Evolutionary conservation across 2,888 invertebrate species (phyloP).

Genomic region (Drosophila emarginata): DNA sequence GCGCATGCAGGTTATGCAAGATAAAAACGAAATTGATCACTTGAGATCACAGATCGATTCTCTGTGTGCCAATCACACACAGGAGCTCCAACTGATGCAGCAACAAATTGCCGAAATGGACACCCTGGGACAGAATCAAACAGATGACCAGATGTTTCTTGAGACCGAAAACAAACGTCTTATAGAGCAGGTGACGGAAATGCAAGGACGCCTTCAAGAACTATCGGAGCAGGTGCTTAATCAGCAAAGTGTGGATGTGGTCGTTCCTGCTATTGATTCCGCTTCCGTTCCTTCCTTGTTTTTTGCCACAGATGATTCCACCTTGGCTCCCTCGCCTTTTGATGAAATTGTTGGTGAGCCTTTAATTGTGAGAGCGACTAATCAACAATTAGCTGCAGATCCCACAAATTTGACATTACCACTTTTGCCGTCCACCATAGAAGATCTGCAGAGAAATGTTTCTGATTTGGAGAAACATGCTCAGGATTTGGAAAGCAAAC

Average conservation of each 20-base stretch:
- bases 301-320: constrained; percentile 69
- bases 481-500: constrained; percentile 80
- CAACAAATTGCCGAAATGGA: constrained; percentile 81
- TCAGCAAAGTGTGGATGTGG: background rate
- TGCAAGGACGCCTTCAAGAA: constrained; percentile 83
- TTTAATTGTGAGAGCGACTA: constrained; percentile 21
- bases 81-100: constrained; percentile 78
- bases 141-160: constrained; percentile 82
- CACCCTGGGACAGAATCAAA: constrained; percentile 82
- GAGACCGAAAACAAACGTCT: constrained; percentile 85
- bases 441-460: constrained; percentile 81
- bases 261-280: constrained; percentile 18
- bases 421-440: constrained; percentile 80
- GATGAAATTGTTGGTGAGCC: constrained; percentile 79
- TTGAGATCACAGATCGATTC: constrained; percentile 81
- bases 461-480: constrained; percentile 82
- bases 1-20: constrained; percentile 82
- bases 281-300: constrained; percentile 76
- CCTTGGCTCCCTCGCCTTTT: constrained; percentile 72
- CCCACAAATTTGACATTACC: background rate
- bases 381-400: constrained; percentile 21
- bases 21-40: constrained; percentile 82
- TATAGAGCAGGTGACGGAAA: constrained; percentile 83
- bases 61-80: constrained; percentile 80
- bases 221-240: constrained; percentile 43